Base-by-base conservation (phyloP, 2,888 invertebrate species). In the Ormia ochracea region DNA sequence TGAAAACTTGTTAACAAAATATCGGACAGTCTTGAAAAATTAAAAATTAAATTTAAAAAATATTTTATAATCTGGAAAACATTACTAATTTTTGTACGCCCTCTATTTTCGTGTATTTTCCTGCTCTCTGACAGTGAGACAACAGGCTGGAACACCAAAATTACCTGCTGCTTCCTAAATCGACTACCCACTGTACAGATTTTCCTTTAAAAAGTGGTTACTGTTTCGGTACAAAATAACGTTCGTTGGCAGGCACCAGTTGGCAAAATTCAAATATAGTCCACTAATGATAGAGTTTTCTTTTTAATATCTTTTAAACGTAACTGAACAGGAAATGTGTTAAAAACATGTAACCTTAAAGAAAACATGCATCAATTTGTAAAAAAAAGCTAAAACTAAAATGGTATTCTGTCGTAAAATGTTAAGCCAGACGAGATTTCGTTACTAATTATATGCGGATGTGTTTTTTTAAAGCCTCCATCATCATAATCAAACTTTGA, bases 361-460 rank as follows among this genome's bases (percentile, higher is more conserved):
- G 31, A 14, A 52, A 52, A n/a, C 31, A 31, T 31, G 31, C 7
- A 17, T 7, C 17, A 28, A 31, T 31, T 31, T 14, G 17, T 31
- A 31, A 31, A 31, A 28, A 52, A 52, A 14, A 3, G 14, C 6
- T 28, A 36, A 36, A 36, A 3, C 3, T 12, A 36, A 7, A 36
- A 36, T 12, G n/a, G 12, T 36, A 38, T 38, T 38, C 38, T 38
- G 3, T n/a, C 14, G 38, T 38, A 54, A 33, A 50, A 50, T 12
- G 17, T 66, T 58, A 38, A 59, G 9, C 45, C 19, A 21, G 61
- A n/a, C n/a, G n/a, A n/a, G n/a, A 45, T 48, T 31, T 41, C 10
- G 14, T 21, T 33, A 17, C 38, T 38, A 59, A 70, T 54, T 69
- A 58, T 48, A 17, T 59, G 59, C 70, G 59, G 59, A 59, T 70